Base-by-base conservation (phyloP, 1,140 invertebrate species). In the Drosophila fuyamai region DNA sequence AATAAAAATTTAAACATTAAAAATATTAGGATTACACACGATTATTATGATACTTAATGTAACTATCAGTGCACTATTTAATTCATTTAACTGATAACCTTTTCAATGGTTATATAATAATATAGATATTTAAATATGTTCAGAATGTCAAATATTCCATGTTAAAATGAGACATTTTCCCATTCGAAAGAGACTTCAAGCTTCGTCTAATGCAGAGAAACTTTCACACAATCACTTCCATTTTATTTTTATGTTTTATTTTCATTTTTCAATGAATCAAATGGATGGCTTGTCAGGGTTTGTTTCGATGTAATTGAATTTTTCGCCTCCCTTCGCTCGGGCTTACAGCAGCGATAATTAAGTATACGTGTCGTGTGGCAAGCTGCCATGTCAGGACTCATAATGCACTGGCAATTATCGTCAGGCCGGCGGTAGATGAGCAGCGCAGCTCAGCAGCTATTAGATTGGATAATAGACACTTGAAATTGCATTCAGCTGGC, bases 271-370 rank as follows among this genome's bases (percentile, higher is more conserved):
- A 53, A 75, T 74, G 44, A 50, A 65, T 63, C 40, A 35, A 53
- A 54, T 35, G 38, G 50, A 60, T 14, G 47, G 29, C 48, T 62
- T 79, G 76, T 84, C 61, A 48, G 47, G 78, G 48, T 75, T 67
- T 78, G 83, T 79, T 86, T 66, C 46, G 41, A 51, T 18, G 47
- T 82, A 85, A 85, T 85, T 79, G 79, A 82, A 82, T 88, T 81
- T 77, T 56, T 2, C 5, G 35, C 53, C 70, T 12, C 54, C 23
- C 23, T 12, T 16, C 36, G 48, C 12, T 23, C 10, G 13, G 10
- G 8, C 10, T 16, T 12, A 8, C 35, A 18, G 18, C 18, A 6
- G 36, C 60, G 40, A 53, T 76, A 84, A 77, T 85, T 65, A 74
- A 75, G 63, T 65, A 51, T 72, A 50, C 53, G 80, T 63, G 70